Conservation (phyloP, 2,113 vertebrate genomes). For the Cyphomyrus plagiostoma region DNA sequence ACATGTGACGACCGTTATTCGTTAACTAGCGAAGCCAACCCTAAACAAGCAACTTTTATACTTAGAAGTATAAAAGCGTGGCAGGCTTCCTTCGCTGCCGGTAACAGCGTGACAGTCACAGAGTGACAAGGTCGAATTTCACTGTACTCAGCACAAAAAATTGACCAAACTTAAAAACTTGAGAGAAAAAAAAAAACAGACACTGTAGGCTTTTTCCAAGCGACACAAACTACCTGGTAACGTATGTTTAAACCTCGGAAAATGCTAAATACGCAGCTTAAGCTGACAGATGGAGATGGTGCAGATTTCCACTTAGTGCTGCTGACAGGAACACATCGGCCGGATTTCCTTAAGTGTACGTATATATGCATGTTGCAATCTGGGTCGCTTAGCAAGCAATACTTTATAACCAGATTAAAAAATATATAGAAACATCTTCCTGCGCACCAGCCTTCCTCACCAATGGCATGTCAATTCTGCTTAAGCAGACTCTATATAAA, state of each 20-base stretch:
- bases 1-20: neutral
- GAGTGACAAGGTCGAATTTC: neutral
- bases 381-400: neutral
- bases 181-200: neutral
- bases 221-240: neutral
- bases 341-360: neutral
- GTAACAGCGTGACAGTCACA: neutral
- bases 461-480: neutral
- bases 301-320: neutral
- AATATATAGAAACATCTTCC: neutral
- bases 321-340: neutral
- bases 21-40: neutral
- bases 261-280: neutral
- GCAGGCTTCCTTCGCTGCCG: neutral
- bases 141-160: neutral
- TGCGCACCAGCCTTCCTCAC: neutral
- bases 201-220: neutral
- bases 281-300: neutral
- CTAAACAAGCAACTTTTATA: neutral
- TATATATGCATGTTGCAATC: neutral
- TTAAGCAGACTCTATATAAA: neutral
- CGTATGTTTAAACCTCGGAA: neutral
- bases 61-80: neutral
- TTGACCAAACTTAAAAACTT: neutral
- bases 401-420: neutral